Base-by-base conservation (phyloP, 92 coral and sea anemone genomes). In the Zoanthus sociatus region DNA sequence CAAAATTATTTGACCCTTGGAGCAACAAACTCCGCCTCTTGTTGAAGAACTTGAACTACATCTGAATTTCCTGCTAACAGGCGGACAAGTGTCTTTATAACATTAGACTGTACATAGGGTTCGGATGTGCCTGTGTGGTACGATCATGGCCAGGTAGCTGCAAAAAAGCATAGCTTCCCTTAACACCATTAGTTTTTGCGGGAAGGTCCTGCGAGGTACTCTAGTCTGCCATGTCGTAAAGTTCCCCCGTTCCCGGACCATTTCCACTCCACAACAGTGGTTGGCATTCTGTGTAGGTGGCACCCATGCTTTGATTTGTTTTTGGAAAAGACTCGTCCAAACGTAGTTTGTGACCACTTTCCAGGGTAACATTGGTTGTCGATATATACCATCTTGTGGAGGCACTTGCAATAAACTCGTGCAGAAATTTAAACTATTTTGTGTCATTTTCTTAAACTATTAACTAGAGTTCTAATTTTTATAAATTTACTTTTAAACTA, bases 71-170 rank as follows among this genome's bases (percentile, higher is more conserved):
- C 88, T n/a, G 82, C 64, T 8, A 85, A 73, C 42, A 74, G 72
- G 26, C 73, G 73, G 47, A 73, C 88, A 15, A 73, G 47, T 11
- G 88, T 85, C 61, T 78, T 85, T 71, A 85, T n/a, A 7, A 74
- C 82, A 42, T 85, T 5, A 85, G 50, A 26, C 82, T 85, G 82
- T 85, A 82, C 88, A 85, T 85, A 16, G 88, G 48, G 31, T 85
- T 82, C 16, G 88, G 88, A 61, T 84, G 88, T 0, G 30, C 54
- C 12, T 21, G 81, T 48, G 42, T 84, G 72, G 81, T 73, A 33
- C 82, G 83, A 53, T 85, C 82, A 56, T 85, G 83, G 13, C 50
- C 30, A 37, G 71, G 88, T 7, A 85, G 83, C 88, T 37, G 76
- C 88, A 85, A 55, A 54, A 85, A 74, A 58, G 71, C 42, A 20